These are phyloP conservation scores for Paracanthobrama guichenoti DNA, from an alignment of 2,113 vertebrate genomes.

Conservation along the genomic window DNA sequence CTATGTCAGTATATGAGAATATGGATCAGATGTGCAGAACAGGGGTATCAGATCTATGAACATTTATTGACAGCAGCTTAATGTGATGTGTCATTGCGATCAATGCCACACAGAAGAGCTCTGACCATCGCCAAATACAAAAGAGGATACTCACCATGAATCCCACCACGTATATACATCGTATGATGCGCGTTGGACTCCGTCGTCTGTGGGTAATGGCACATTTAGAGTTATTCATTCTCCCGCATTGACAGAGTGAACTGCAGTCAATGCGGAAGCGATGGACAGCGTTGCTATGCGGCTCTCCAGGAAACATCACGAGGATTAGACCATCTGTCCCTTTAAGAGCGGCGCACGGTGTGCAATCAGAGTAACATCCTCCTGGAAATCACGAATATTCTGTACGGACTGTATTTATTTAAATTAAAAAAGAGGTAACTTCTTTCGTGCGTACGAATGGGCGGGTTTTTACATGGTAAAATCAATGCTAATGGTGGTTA, in stretches of 20 bases:
- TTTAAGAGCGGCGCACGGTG: neutral
- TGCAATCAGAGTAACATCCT: neutral
- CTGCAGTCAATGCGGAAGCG: constrained; percentile 63
- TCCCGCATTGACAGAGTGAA: constrained; percentile 59
- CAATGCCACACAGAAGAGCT: neutral
- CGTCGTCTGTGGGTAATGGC: constrained; percentile 57
- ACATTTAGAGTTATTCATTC: constrained; percentile 72
- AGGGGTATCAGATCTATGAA: neutral
- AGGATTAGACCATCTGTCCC: neutral
- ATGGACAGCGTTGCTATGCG: neutral
- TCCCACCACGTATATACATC: constrained; percentile 77
- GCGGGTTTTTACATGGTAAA: neutral
- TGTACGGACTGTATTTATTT: neutral
- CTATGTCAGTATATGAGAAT: neutral
- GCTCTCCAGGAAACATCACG: neutral
- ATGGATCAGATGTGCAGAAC: neutral
- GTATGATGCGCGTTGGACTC: constrained; percentile 66
- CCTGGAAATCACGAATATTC: neutral
- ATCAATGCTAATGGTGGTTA: neutral
- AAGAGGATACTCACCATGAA: constrained; percentile 76
- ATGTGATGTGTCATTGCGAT: neutral
- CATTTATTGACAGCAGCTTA: neutral
- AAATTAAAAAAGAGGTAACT: fast-evolving
- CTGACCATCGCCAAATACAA: neutral
- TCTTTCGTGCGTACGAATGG: neutral